A percentile compares a stretch with the other conserved stretches of the same genome.
phyloP scores from a whole-genome alignment of 2,888 invertebrate species.

The Plebejus argus region DNA sequence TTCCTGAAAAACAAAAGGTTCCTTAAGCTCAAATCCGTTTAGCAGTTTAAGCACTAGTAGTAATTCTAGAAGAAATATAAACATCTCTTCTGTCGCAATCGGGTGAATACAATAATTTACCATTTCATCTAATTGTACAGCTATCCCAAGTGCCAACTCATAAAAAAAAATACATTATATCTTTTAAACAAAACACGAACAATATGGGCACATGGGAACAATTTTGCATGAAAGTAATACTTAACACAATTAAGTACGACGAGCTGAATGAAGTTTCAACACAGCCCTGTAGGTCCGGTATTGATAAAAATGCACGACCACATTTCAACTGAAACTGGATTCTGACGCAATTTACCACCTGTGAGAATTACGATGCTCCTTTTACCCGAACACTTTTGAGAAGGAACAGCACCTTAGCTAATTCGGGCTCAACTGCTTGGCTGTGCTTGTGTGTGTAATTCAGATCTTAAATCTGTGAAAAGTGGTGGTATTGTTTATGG shows the following conservation, averaged over 20 bases:
- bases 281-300: constrained; percentile 10
- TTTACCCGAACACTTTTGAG: not conserved
- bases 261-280: constrained; percentile 8
- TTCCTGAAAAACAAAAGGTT: not conserved
- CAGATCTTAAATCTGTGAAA: not conserved
- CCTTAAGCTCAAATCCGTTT: too few relatives aligned
- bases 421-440: not conserved
- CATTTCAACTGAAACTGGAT: constrained; percentile 24
- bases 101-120: too few relatives aligned
- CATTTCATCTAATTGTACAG: not conserved
- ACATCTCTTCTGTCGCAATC: too few relatives aligned
- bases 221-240: not conserved
- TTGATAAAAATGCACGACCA: constrained; percentile 22
- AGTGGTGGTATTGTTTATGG: not conserved
- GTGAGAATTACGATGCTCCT: not conserved
- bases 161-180: not conserved
- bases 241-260: not conserved
- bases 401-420: not conserved
- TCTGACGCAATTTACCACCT: constrained; percentile 20
- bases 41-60: too few relatives aligned
- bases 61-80: too few relatives aligned
- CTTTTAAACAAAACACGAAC: not conserved
- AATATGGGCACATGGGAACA: not conserved
- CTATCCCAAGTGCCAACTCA: not conserved
- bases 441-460: not conserved